Percentiles rank a stretch among this genome's conserved stretches.
These are phyloP conservation scores for Seriola dumerili DNA, from an alignment of 2,113 vertebrate species.

Conservation along the genomic window DNA sequence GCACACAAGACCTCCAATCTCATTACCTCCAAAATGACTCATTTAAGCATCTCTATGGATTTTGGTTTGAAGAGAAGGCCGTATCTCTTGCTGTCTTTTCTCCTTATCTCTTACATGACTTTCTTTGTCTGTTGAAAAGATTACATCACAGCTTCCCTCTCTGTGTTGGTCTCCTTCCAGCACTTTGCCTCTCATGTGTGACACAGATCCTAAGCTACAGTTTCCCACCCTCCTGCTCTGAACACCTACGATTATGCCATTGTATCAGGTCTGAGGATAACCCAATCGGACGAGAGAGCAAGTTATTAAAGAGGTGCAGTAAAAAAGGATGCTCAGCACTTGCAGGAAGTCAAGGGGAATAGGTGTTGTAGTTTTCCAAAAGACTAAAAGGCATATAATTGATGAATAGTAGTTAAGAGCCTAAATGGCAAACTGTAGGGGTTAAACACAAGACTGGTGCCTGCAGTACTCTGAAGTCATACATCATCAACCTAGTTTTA, in stretches of 20 bases:
- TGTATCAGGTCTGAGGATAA: not conserved
- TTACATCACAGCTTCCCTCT: conserved; percentile 36
- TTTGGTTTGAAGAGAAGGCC: conserved; percentile 17
- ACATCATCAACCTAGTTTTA: conserved; percentile 2
- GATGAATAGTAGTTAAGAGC: not conserved
- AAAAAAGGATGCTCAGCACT: conserved; percentile 1
- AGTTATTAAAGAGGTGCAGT: conserved; percentile 3
- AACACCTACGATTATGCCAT: conserved; percentile 25
- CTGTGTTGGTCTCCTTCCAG: conserved; percentile 10
- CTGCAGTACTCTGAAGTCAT: conserved; percentile 1
- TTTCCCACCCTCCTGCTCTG: not conserved
- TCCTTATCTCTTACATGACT: conserved; percentile 35
- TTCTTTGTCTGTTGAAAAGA: conserved; percentile 24
- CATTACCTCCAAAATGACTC: conserved; percentile 26
- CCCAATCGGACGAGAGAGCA: not conserved
- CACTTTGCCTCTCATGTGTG: conserved; percentile 17
- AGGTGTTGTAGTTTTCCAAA: not conserved
- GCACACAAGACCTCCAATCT: not conserved
- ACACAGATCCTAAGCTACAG: conserved; percentile 20
- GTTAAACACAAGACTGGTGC: not conserved
- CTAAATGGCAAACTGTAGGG: not conserved
- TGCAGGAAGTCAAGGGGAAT: not conserved
- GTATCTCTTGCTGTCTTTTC: conserved; percentile 27
- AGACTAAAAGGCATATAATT: not conserved
- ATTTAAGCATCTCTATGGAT: conserved; percentile 31